Conservation (phyloP, 2,888 invertebrate species). For the Tupiocoris notatus region DNA sequence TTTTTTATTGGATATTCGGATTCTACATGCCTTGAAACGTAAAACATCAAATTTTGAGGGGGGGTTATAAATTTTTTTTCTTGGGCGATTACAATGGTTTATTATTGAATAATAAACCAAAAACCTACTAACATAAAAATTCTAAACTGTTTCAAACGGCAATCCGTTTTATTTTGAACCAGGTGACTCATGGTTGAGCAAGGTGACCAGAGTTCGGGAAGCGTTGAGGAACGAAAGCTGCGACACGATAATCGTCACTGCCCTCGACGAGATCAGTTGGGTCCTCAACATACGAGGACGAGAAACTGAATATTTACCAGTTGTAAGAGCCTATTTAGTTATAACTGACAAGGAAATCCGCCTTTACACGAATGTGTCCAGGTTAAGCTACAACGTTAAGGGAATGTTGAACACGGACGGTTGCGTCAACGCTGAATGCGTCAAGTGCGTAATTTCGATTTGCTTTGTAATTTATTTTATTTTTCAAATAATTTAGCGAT, state of each 20-base stretch:
- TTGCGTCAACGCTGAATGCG: conserved; percentile 62
- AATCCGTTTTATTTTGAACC: too few relatives aligned
- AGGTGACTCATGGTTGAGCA: conserved; percentile 74
- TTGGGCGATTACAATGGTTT: too few relatives aligned
- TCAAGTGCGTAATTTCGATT: too few relatives aligned
- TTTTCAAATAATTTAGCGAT: too few relatives aligned
- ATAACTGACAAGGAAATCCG: conserved; percentile 65
- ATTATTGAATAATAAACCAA: too few relatives aligned
- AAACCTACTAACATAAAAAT: too few relatives aligned
- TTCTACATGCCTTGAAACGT: too few relatives aligned
- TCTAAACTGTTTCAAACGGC: too few relatives aligned
- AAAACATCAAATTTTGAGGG: too few relatives aligned
- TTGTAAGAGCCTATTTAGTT: conserved; percentile 72
- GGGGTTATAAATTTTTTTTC: too few relatives aligned
- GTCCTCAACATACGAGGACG: conserved; percentile 82
- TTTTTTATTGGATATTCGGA: too few relatives aligned
- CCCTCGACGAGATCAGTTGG: conserved; percentile 86
- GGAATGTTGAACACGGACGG: conserved; percentile 59
- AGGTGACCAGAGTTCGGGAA: conserved; percentile 66
- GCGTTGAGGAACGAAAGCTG: conserved; percentile 64
- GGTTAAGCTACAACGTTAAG: conserved; percentile 57
- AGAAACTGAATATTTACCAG: conserved; percentile 78
- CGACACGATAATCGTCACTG: conserved; percentile 79
- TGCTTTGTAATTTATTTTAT: too few relatives aligned
- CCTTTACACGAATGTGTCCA: conserved; percentile 68